Evolutionary conservation across 2,888 invertebrate genomes (phyloP), one percentile per base, ranked within the genome.

Genomic region (Agrochola lota): DNA sequence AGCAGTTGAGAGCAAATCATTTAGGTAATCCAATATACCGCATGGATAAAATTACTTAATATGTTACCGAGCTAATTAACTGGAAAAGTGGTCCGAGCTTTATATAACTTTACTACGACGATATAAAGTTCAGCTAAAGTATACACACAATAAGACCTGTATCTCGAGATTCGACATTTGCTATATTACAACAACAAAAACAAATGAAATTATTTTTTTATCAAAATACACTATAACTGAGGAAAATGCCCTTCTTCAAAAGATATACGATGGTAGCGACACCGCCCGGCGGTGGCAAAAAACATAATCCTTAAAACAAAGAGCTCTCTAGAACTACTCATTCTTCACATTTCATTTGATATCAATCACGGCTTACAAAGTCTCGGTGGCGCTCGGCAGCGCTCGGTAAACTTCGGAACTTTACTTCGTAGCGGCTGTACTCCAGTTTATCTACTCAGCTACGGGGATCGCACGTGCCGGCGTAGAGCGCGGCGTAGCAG

Each of bases 311-410:
- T 94, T 94, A 92, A 95, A 95, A 96, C 96, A 96, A 96, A 96
- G 95, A 93, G 93, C 93, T 92, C 92, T 91, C 91, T 90, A 90
- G 91, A 95, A 95, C 95, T 96, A 95, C 94, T 95, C 95, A 95
- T 96, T 96, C 93, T 94, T 95, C 94, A 95, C 95, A 96, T 96
- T 96, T 96, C 96, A 96, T 96, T 96, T 96, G 94, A 95, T 96
- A 96, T 96, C 96, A 96, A 96, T 96, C 96, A 96, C 95, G 91
- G 94, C 94, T 94, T 94, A 95, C 93, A 92, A 91, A 92, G 91
- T 92, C 91, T 95, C 95, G 95, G 94, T 78, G 72, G 81, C 76
- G 84, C 80, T 95, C 96, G 96, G 95, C 75, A 57, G 78, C 66
- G 78, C 77, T 96, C 96, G 96, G 94, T 74, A 73, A 87, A 87